phyloP scores from a whole-genome alignment of 1,140 invertebrate species.

The Hormaphis cornu region DNA sequence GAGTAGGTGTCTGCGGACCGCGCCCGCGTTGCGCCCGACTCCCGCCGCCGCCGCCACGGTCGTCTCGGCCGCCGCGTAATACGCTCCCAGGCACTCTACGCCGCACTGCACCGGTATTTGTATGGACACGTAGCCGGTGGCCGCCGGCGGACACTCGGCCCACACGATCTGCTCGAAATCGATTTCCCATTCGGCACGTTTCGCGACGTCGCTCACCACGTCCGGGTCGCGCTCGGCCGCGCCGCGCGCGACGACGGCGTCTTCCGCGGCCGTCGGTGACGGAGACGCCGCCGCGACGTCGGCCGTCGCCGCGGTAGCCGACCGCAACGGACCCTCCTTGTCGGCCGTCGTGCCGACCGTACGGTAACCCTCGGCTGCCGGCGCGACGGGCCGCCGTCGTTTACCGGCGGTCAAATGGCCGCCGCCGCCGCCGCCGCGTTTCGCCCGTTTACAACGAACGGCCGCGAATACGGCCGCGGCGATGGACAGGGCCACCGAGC shows the following conservation, averaged over 20 bases:
- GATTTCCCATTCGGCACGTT: conserved; percentile 20
- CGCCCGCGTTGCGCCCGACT: not conserved
- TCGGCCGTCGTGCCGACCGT: conserved; percentile 34
- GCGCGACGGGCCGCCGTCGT: conserved; percentile 41
- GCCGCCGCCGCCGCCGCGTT: conserved; percentile 7
- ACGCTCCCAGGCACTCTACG: conserved; percentile 1
- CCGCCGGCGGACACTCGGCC: conserved; percentile 12
- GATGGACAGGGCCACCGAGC: conserved; percentile 33
- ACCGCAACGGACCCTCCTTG: conserved; percentile 34
- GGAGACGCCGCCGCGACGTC: conserved; percentile 39
- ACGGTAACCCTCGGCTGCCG: conserved; percentile 33
- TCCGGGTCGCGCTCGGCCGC: conserved; percentile 60
- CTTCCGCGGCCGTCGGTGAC: conserved; percentile 39
- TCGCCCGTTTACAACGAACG: conserved; percentile 42
- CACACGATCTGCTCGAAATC: conserved; percentile 17
- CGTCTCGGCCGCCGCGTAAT: not conserved
- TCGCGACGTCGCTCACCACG: conserved; percentile 57
- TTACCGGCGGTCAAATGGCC: conserved; percentile 40
- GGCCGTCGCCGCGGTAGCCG: conserved; percentile 37
- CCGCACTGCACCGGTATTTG: conserved; percentile 23
- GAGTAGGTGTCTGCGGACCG: not conserved
- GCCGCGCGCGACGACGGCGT: conserved; percentile 44
- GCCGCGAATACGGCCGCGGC: not conserved
- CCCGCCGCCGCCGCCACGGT: not conserved
- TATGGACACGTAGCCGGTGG: conserved; percentile 25